These are phyloP conservation scores for Lysandra coridon DNA, from an alignment of 2,888 invertebrate genomes.

Conservation along the genomic window DNA sequence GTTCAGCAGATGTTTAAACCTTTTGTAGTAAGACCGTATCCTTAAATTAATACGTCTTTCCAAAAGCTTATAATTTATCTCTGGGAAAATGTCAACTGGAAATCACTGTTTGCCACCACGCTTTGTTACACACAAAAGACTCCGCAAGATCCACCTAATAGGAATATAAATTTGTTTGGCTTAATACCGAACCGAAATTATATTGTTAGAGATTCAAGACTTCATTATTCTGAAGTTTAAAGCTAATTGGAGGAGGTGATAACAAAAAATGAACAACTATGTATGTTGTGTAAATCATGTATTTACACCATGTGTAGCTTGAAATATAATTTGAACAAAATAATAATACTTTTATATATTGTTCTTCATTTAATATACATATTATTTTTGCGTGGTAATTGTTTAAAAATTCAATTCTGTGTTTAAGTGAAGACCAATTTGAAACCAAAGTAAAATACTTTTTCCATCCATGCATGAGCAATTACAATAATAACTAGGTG, in stretches of 20 bases:
- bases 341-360: too few species aligned
- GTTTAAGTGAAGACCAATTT: background rate
- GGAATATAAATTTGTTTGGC: conserved; percentile 26
- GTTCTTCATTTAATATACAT: too few species aligned
- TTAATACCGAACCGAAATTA: background rate
- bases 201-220: background rate
- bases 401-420: too few species aligned
- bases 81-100: conserved; percentile 13
- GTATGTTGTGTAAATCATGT: too few species aligned
- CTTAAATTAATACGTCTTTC: background rate
- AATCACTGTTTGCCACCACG: conserved; percentile 23
- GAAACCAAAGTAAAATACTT: background rate
- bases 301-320: too few species aligned
- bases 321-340: background rate
- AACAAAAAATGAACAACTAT: background rate
- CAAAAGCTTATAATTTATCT: conserved; percentile 9
- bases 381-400: too few species aligned
- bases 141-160: conserved; percentile 18
- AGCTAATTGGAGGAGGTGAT: background rate
- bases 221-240: background rate
- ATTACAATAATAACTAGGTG: background rate
- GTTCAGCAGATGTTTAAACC: too few species aligned
- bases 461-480: background rate
- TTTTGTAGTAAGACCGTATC: background rate
- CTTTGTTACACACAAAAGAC: conserved; percentile 21